Evolutionary conservation across 2,797 vertebrate genomes (phyloP).

Genomic region (Mormyrus proboscirostris): DNA sequence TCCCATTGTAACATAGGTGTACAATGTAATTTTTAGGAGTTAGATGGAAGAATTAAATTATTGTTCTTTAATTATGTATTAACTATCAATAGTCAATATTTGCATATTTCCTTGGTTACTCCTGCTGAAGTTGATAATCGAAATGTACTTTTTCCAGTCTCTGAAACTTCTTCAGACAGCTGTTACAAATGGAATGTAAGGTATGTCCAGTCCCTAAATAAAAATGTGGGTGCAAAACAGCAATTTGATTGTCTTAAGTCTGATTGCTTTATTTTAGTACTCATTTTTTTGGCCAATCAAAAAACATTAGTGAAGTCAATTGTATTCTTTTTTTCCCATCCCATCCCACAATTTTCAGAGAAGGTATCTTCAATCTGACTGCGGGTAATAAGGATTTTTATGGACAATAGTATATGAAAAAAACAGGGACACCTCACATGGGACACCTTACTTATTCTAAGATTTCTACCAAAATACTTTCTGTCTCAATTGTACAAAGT

Average conservation of each 20-base stretch:
- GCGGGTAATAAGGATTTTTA: not conserved
- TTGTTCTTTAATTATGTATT: not conserved
- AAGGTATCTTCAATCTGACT: not conserved
- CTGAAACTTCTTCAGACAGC: not conserved
- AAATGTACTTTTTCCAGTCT: not conserved
- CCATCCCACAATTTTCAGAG: not conserved
- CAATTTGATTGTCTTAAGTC: not conserved
- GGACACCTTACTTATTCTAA: not conserved
- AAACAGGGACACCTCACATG: not conserved
- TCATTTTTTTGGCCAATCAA: not conserved
- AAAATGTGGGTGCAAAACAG: not conserved
- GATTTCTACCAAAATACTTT: not conserved
- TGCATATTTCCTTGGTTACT: not conserved
- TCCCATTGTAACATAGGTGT: not conserved
- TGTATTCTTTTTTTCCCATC: not conserved
- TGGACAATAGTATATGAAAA: not conserved
- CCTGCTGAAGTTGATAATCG: not conserved
- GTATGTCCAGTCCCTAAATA: not conserved
- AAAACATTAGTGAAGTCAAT: not conserved
- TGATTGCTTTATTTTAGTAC: not conserved
- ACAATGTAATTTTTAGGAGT: not conserved
- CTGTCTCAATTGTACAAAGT: not conserved
- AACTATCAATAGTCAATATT: not conserved
- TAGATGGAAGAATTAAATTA: not conserved
- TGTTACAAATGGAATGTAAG: not conserved